These are phyloP conservation scores for Vireo altiloquus DNA, from an alignment of 2,113 vertebrate species.

Conservation along the genomic window DNA sequence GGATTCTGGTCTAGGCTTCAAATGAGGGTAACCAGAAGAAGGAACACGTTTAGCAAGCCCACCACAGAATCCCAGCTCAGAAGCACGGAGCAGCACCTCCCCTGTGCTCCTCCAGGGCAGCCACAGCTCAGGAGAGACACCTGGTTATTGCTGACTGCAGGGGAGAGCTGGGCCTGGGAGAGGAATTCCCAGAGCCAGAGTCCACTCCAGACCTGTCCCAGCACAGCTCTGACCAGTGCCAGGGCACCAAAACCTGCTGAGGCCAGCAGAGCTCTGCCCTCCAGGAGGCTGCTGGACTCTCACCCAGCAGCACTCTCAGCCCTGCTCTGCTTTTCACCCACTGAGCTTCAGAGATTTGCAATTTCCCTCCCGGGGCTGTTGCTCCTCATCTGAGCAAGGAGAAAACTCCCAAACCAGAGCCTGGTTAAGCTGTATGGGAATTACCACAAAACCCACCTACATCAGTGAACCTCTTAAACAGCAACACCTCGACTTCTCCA, in stretches of 20 bases:
- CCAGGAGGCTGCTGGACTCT: not conserved
- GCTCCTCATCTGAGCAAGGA: not conserved
- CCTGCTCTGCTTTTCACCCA: not conserved
- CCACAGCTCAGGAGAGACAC: not conserved
- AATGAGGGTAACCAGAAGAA: not conserved
- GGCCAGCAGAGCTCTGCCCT: not conserved
- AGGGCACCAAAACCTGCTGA: rapidly evolving
- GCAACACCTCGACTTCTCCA: not conserved
- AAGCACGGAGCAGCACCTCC: not conserved
- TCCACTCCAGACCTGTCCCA: not conserved
- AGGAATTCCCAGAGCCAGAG: not conserved
- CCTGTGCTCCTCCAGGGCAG: not conserved
- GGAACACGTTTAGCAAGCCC: not conserved
- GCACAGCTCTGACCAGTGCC: not conserved
- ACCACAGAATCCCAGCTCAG: not conserved
- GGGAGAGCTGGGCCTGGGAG: not conserved
- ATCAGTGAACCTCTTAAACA: not conserved
- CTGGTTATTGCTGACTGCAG: not conserved
- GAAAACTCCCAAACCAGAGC: rapidly evolving
- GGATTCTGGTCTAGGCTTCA: not conserved
- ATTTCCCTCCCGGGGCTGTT: not conserved
- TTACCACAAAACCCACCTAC: rapidly evolving
- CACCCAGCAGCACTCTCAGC: not conserved
- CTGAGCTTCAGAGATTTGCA: not conserved
- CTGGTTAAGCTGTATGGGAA: not conserved